Evolutionary conservation across 2,113 vertebrate species (phyloP).

Genomic region (Atrichornis clamosus): DNA sequence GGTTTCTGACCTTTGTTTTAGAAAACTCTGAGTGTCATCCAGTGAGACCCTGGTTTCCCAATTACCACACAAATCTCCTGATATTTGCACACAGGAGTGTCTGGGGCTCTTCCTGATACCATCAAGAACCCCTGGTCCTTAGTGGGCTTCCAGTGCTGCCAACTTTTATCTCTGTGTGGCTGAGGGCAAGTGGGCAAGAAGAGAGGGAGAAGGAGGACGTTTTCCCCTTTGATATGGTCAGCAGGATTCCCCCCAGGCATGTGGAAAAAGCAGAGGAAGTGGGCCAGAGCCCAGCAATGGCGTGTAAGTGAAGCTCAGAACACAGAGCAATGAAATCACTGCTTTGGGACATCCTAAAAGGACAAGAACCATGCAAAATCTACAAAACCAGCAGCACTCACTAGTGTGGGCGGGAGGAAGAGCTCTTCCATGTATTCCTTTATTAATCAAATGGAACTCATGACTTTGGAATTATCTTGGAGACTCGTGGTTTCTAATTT

Average conservation of each 20-base stretch:
- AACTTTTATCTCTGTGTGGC: neutral
- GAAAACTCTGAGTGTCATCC: neutral
- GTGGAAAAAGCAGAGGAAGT: neutral
- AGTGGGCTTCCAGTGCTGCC: neutral
- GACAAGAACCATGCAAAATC: neutral
- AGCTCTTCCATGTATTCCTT: fast-evolving
- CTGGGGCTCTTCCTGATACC: neutral
- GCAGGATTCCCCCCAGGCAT: neutral
- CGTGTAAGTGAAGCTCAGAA: neutral
- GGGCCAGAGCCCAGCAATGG: neutral
- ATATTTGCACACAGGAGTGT: fast-evolving
- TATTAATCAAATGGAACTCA: neutral
- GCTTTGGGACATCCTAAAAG: neutral
- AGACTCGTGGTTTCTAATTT: neutral
- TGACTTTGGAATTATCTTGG: neutral
- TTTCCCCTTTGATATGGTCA: neutral
- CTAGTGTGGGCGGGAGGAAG: neutral
- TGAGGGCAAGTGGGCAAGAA: neutral
- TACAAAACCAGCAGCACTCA: neutral
- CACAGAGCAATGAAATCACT: neutral
- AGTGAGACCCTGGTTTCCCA: neutral
- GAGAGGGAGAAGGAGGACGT: neutral
- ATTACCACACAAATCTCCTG: neutral
- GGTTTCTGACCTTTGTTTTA: neutral
- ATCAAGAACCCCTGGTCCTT: fast-evolving